These are phyloP conservation scores for Himalopsyche kuldschensis DNA, from an alignment of 2,888 invertebrate genomes.

Conservation along the genomic window DNA sequence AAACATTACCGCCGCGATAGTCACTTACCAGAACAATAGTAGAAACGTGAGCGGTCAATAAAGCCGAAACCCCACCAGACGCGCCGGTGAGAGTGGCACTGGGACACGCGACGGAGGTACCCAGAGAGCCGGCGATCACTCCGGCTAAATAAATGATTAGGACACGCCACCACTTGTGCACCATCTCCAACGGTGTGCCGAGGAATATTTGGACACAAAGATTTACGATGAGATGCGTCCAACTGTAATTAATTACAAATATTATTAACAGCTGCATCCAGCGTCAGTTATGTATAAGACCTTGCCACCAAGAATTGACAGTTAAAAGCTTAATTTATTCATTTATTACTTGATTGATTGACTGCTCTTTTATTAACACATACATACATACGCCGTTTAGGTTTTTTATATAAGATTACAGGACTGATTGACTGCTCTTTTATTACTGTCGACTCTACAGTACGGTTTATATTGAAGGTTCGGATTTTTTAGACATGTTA, in stretches of 20 bases:
- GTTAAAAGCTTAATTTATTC: no score
- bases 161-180: constrained; percentile 94
- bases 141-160: constrained; percentile 81
- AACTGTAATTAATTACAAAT: constrained; percentile 57
- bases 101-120: constrained; percentile 80
- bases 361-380: no score
- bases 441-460: no score
- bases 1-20: no score
- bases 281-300: no score
- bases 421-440: no score
- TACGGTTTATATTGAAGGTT: no score
- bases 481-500: no score
- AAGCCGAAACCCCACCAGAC: constrained; percentile 92
- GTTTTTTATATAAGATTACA: no score
- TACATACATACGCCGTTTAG: no score
- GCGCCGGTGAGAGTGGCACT: constrained; percentile 85
- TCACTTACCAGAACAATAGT: constrained; percentile 88
- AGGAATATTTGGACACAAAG: constrained; percentile 88
- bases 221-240: constrained; percentile 87
- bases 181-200: constrained; percentile 94
- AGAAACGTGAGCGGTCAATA: constrained; percentile 91
- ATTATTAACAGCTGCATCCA: not conserved
- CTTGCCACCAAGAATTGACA: no score
- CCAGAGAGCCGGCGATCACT: constrained; percentile 81
- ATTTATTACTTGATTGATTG: no score